phyloP scores from a whole-genome alignment of 2,113 vertebrate genomes.

The Percopsis transmontana region DNA sequence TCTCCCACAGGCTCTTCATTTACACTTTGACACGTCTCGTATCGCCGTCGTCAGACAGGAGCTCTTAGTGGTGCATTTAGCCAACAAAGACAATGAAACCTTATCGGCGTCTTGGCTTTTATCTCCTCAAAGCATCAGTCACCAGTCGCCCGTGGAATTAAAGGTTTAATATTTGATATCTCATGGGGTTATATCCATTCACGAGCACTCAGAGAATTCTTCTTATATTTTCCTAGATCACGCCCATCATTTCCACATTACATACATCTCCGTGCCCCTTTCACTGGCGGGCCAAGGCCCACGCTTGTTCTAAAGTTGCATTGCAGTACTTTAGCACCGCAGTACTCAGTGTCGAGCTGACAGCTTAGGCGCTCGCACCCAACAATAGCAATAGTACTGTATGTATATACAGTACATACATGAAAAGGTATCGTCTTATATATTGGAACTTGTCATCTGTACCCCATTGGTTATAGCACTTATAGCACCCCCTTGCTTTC shows the following conservation, averaged over 20 bases:
- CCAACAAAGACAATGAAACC: slow-evolving; percentile 75
- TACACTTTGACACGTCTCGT: slow-evolving; percentile 35
- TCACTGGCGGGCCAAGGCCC: not conserved
- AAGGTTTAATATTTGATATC: slow-evolving; percentile 60
- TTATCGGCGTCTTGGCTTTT: slow-evolving; percentile 52
- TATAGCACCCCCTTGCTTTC: too few species aligned
- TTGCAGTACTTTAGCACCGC: not conserved
- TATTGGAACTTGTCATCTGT: too few species aligned
- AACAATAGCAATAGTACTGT: not conserved
- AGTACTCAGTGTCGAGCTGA: not conserved
- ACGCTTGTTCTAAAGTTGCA: not conserved
- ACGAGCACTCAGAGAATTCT: slow-evolving; percentile 34
- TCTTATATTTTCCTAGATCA: slow-evolving; percentile 6
- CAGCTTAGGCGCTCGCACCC: not conserved
- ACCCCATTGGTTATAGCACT: too few species aligned
- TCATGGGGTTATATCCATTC: slow-evolving; percentile 24
- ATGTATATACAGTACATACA: too few species aligned
- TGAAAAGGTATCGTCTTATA: too few species aligned
- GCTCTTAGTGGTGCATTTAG: slow-evolving; percentile 54
- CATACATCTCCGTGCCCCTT: not conserved
- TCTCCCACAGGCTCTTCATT: slow-evolving; percentile 37
- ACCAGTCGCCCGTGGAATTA: slow-evolving; percentile 51
- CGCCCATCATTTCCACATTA: slow-evolving; percentile 24
- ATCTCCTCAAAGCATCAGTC: slow-evolving; percentile 62
- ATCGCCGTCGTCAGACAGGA: slow-evolving; percentile 22